Base-by-base conservation (phyloP, 2,113 vertebrate genomes). In the Microcebus murinus region DNA sequence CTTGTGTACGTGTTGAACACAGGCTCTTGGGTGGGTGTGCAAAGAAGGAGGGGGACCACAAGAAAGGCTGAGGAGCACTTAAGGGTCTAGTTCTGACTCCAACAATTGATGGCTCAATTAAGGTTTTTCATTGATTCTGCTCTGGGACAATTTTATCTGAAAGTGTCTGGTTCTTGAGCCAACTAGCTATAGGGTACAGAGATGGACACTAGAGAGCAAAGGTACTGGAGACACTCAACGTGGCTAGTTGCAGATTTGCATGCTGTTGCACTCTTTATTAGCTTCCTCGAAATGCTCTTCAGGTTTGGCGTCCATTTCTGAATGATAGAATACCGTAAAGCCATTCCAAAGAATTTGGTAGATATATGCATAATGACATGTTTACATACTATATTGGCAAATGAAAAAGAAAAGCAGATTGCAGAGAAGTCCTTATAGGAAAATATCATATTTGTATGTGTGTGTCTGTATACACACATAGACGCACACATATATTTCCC, bases 331-430 rank as follows among this genome's bases (percentile, higher is more conserved):
- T 20, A 45, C 12, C 85, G 70, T 7, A 23, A 84, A 71, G 18
- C 8, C 50, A 31, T 85, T 76, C 23, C 25, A 90, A 31, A 21
- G 17, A 77, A 83, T 36, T 71, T n/a, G 6, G 31, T 61, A 50
- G 82, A 50, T 25, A 67, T 36, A 59, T 68, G 42, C 7, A 31
- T 48, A 25, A 21, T 90, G 74, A 57, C 21, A 73, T 65, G 50
- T 76, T 96, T 92, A 59, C 8, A 90, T 4, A 55, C 11, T 50
- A 50, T 85, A n/a, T 57, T 90, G 45, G 48, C 45, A 77, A 86
- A 85, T 71, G 88, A 86, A 91, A 91, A 57, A 92, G 80, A 67
- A 91, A 80, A 88, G 23, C 65, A 96, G 65, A 85, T 85, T 91
- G 7, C 21, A 70, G 23, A 36, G 15, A 89, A 39, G 34, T 59